phyloP scores from a whole-genome alignment of 2,888 invertebrate genomes.

The Leptarthrus brevirostris region DNA sequence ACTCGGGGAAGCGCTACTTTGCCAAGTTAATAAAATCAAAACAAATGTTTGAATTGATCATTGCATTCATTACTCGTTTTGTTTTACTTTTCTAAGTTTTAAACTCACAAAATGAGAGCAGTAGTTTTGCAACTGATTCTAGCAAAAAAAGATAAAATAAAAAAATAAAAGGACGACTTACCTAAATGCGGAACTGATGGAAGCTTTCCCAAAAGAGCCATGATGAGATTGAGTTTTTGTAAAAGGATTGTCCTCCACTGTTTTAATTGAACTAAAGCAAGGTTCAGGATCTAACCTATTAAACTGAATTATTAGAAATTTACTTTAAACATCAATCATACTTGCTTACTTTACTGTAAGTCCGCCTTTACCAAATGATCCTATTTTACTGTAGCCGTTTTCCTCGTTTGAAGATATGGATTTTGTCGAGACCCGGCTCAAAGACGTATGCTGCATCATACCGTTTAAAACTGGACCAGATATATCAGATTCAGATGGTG shows the following conservation, averaged over 20 bases:
- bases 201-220: slow-evolving; percentile 67
- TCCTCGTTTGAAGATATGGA: slow-evolving; percentile 67
- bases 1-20: no score
- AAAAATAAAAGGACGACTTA: slow-evolving; percentile 54
- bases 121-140: no score
- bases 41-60: no score
- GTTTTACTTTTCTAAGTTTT: no score
- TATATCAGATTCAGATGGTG: slow-evolving; percentile 9
- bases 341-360: slow-evolving; percentile 65
- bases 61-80: no score
- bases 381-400: slow-evolving; percentile 64
- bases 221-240: slow-evolving; percentile 63
- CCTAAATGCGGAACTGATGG: slow-evolving; percentile 67
- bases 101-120: no score
- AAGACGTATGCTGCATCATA: slow-evolving; percentile 57
- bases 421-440: slow-evolving; percentile 66
- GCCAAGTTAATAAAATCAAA: no score
- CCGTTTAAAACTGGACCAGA: slow-evolving; percentile 48
- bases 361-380: slow-evolving; percentile 68
- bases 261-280: slow-evolving; percentile 63
- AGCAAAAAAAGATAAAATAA: background rate
- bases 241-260: slow-evolving; percentile 67
- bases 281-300: slow-evolving; percentile 63
- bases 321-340: no score
- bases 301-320: slow-evolving; percentile 17